Conservation (phyloP, 2,113 vertebrate species). For the Oncorhynchus mykiss region DNA sequence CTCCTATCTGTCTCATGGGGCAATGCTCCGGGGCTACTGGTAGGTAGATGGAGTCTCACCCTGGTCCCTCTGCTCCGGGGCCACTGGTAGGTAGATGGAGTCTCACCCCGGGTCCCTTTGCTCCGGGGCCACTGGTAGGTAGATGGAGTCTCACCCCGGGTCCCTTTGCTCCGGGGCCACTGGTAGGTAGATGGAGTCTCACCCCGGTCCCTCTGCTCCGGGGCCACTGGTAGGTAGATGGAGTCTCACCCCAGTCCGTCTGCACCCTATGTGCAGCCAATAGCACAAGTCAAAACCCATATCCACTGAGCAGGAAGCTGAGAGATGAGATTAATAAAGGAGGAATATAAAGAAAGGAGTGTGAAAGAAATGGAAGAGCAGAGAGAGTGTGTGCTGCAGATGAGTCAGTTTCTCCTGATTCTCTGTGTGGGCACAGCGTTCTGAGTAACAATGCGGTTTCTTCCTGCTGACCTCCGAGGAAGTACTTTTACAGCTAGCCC, state of each 20-base stretch:
- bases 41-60: too few relatives aligned
- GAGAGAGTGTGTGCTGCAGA: slow-evolving; percentile 31
- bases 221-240: not conserved
- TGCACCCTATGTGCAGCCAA: not conserved
- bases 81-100: too few relatives aligned
- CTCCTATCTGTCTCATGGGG: too few relatives aligned
- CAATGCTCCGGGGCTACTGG: too few relatives aligned
- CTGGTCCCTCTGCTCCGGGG: too few relatives aligned
- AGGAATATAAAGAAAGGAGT: slow-evolving; percentile 31
- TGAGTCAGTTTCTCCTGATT: not conserved
- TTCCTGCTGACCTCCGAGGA: slow-evolving; percentile 36
- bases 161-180: too few relatives aligned
- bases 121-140: too few relatives aligned
- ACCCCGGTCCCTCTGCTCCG: too few relatives aligned
- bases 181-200: too few relatives aligned
- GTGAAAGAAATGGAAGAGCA: not conserved
- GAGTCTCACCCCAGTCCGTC: too few relatives aligned
- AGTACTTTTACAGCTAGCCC: not conserved
- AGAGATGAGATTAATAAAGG: slow-evolving; percentile 21
- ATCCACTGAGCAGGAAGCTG: not conserved
- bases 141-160: too few relatives aligned
- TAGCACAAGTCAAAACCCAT: not conserved
- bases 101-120: too few relatives aligned
- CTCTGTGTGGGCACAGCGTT: slow-evolving; percentile 28
- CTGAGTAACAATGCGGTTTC: slow-evolving; percentile 42